Base-by-base conservation (phyloP, 2,113 vertebrate species). In the Silurus meridionalis region DNA sequence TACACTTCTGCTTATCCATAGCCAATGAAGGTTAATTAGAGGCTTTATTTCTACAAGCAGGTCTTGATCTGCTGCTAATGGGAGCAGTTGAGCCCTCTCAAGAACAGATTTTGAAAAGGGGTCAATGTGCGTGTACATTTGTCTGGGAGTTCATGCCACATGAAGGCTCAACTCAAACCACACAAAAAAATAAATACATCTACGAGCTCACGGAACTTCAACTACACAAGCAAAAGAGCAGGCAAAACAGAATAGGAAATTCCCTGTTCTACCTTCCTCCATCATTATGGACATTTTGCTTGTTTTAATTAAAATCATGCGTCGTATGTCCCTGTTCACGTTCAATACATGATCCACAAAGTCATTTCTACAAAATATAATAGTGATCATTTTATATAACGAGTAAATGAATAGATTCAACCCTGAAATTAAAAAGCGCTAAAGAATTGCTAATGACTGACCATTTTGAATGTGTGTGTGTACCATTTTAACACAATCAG, bases 1-100 rank as follows among this genome's bases (percentile, higher is more conserved):
- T 14, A 19, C 83, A 89, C 89, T 55, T 37, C 66, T 89, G 88
- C 88, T 91, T 93, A 94, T 93, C 92, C 89, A 61, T 85, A 83
- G 90, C 87, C 80, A 88, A 93, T 92, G 91, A 87, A 88, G 88
- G 89, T 86, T 80, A 74, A 91, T 89, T 52, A 83, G 83, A 85
- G 91, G 88, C 84, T 87, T 67, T 85, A 58, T 83, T 82, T 87
- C 88, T 82, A 87, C 91, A 89, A 82, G 83, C 64, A 13, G 64
- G 53, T 11, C 78, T 87, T 87, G 88, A 87, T 90, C 80, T 79
- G 85, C 86, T 17, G 50, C 15, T 46, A 75, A 64, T 53, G 48
- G 60, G 15, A 58, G 28, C 82, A 1, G 53, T 37, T 21, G 37
- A 63, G 83, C 17, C 46, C 48, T 25, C 23, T 63, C 25, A 52